Evolutionary conservation across 2,113 vertebrate genomes (phyloP), one percentile per base, ranked within the genome.

Genomic region (Elaphurus davidianus): DNA sequence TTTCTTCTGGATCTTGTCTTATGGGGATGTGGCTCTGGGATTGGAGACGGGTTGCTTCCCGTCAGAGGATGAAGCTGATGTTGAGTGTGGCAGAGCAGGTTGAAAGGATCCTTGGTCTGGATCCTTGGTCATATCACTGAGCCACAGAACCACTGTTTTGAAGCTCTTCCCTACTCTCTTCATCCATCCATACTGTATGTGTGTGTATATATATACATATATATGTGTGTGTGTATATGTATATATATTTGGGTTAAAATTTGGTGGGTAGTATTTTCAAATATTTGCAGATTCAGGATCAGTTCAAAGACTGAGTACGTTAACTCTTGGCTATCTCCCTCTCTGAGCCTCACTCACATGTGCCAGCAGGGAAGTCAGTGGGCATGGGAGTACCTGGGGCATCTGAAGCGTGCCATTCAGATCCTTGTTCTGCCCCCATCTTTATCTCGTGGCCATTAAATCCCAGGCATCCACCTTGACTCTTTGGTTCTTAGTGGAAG

Each of bases 81-180:
- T 0, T 10, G 84, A 43, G 23, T 36, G 16, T 52, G 47, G 23
- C 36, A 1, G 52, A 82, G 60, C 50, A 64, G 45, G 71, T 15
- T 13, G 17, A 62, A n/a, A 86, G 33, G 16, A 28, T 17, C 62
- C 62, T 28, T 60, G 27, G 27, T 45, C 55, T 45, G 27, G 8
- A 11, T n/a, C 50, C 43, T 52, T 27, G 19, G 8, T 71, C 2
- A 10, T 4, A 2, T 40, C 6, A 33, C 2, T 0, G 16, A 76
- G 36, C 28, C 36, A 10, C 33, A 1, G 16, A 60, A 43, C 27
- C 25, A 52, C 40, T 12, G 12, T 47, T 71, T n/a, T 79, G 30
- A n/a, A 55, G 23, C 16, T 71, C 30, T 81, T 40, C 25, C 3
- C 12, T 27, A n/a, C 19, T 84, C 54, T 79, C 28, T 54, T 82